These are phyloP conservation scores for Trichomycterus rosablanca DNA, from an alignment of 2,113 vertebrate species.

Conservation along the genomic window DNA sequence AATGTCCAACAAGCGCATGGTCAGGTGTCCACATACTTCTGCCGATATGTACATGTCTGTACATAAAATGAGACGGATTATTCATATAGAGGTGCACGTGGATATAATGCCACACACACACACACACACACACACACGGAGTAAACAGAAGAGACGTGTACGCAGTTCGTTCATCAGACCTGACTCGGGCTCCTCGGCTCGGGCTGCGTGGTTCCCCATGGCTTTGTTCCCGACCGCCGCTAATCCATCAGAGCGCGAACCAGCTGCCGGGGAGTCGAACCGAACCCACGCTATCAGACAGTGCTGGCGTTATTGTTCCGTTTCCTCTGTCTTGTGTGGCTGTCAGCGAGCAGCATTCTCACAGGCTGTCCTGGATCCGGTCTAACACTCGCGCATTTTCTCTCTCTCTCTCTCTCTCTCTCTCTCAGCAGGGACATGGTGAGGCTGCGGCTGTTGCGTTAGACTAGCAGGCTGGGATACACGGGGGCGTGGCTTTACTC, in stretches of 20 bases:
- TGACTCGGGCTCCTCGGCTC: slow-evolving; percentile 82
- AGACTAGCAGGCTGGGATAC: slow-evolving; percentile 51
- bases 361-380: slow-evolving; percentile 13
- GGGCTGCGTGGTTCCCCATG: slow-evolving; percentile 92
- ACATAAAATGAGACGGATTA: no score
- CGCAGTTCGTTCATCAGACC: slow-evolving; percentile 67
- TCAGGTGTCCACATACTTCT: no score
- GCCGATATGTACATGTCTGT: no score
- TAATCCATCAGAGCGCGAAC: slow-evolving; percentile 61
- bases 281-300: slow-evolving; percentile 10
- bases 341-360: slow-evolving; percentile 22
- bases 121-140: no score
- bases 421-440: slow-evolving; percentile 51
- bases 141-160: no score
- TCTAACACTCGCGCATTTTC: slow-evolving; percentile 1
- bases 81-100: no score
- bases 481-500: slow-evolving; percentile 63
- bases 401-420: not conserved
- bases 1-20: no score
- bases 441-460: slow-evolving; percentile 64
- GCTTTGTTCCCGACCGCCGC: slow-evolving; percentile 39
- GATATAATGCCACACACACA: no score
- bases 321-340: slow-evolving; percentile 1
- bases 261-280: slow-evolving; percentile 41
- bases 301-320: slow-evolving; percentile 4